Conservation (phyloP, 2,113 vertebrate species). For the Orcinus orca region DNA sequence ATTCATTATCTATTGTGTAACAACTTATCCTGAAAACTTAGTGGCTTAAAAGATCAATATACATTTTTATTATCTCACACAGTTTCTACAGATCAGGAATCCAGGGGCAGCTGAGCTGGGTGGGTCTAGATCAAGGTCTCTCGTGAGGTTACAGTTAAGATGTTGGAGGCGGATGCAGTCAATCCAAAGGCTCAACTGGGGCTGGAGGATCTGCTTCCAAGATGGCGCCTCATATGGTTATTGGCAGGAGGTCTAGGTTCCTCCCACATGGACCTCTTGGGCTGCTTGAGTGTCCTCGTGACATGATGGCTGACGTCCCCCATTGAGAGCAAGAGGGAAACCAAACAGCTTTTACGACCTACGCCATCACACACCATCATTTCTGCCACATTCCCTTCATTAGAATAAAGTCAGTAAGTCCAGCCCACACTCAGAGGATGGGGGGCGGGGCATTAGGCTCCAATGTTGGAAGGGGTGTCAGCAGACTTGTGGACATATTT, state of each 20-base stretch:
- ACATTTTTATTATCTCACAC: neutral
- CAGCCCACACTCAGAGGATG: neutral
- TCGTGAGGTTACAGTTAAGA: neutral
- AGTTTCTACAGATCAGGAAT: neutral
- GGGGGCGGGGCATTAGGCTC: neutral
- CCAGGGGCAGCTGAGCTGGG: neutral
- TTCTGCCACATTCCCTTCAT: neutral
- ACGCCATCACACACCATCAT: neutral
- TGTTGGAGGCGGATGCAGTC: neutral
- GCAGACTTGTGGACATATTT: neutral
- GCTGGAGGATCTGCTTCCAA: neutral
- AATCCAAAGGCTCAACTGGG: neutral
- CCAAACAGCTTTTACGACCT: neutral
- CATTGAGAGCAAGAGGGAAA: neutral
- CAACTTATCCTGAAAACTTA: neutral
- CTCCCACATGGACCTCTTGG: neutral
- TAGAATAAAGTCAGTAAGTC: neutral
- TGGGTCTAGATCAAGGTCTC: neutral
- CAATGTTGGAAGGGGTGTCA: neutral
- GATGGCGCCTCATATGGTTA: neutral
- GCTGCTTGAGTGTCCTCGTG: neutral
- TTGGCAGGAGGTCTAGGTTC: neutral
- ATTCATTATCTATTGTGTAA: neutral
- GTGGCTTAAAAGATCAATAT: neutral
- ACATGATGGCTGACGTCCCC: neutral